These are phyloP conservation scores for Ameiurus melas DNA, from an alignment of 2,113 vertebrate genomes.

Conservation along the genomic window DNA sequence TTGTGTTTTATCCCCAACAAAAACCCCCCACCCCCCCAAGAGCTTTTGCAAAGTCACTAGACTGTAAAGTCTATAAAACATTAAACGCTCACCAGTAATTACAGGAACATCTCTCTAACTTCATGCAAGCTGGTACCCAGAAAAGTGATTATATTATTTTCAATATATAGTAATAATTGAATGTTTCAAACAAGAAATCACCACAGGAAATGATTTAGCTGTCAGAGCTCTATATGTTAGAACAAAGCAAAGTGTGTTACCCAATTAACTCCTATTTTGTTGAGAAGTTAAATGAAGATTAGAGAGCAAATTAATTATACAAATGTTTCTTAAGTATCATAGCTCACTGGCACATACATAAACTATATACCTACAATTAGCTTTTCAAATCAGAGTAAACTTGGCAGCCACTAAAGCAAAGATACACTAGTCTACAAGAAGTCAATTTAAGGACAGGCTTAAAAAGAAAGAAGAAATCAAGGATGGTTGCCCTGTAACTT, in stretches of 20 bases:
- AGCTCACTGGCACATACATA: conserved; percentile 11
- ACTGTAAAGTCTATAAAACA: conserved; percentile 11
- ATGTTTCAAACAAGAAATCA: conserved; percentile 47
- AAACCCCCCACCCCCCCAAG: no score
- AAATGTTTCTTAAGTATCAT: conserved; percentile 11
- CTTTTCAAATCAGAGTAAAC: conserved; percentile 4
- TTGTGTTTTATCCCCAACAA: no score
- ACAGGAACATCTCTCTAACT: background rate
- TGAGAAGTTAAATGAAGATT: conserved; percentile 38
- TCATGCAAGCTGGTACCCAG: background rate
- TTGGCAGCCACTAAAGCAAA: background rate
- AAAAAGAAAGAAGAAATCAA: conserved; percentile 5
- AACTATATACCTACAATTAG: background rate
- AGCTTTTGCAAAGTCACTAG: conserved; percentile 1
- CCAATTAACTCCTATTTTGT: conserved; percentile 28
- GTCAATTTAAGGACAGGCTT: conserved; percentile 1
- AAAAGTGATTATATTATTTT: conserved; percentile 18
- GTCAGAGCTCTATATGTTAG: conserved; percentile 30
- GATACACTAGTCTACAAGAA: background rate
- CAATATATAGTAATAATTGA: conserved; percentile 38
- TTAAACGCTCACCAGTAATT: background rate
- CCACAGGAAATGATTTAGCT: conserved; percentile 32
- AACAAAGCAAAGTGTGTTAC: conserved; percentile 39
- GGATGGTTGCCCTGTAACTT: background rate
- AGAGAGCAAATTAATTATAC: conserved; percentile 8